Conservation (phyloP, 2,113 vertebrate genomes). For the Ictalurus furcatus region DNA sequence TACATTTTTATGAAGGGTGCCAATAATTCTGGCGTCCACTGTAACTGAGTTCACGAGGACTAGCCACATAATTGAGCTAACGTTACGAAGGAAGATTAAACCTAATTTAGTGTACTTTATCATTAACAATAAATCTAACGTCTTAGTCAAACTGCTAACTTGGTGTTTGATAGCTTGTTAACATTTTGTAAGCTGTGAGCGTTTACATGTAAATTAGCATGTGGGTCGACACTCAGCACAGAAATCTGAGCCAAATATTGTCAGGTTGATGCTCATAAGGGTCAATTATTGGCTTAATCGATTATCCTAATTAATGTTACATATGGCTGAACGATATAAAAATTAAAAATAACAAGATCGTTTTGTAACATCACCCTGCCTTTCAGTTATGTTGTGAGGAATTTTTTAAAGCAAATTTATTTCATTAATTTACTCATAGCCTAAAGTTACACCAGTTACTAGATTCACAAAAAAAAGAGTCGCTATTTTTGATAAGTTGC, state of each 20-base stretch:
- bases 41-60: neutral
- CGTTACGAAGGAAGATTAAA: neutral
- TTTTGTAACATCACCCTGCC: neutral
- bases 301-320: neutral
- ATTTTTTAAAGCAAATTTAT: neutral
- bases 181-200: neutral
- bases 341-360: neutral
- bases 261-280: neutral
- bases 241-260: neutral
- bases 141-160: neutral
- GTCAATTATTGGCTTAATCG: neutral
- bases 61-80: neutral
- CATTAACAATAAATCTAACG: neutral
- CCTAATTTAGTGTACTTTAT: neutral
- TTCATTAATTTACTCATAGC: no score
- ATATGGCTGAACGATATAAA: neutral
- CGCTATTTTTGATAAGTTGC: neutral
- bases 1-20: neutral
- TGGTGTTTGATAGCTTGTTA: neutral
- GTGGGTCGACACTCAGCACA: neutral
- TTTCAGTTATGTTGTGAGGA: neutral
- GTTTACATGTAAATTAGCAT: neutral
- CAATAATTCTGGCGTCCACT: neutral
- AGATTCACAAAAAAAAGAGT: neutral
- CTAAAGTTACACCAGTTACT: neutral